A percentile compares a stretch with the other conserved stretches of the same genome.
These are phyloP conservation scores for Pheosia tremula DNA, from an alignment of 2,888 invertebrate species.

Conservation along the genomic window DNA sequence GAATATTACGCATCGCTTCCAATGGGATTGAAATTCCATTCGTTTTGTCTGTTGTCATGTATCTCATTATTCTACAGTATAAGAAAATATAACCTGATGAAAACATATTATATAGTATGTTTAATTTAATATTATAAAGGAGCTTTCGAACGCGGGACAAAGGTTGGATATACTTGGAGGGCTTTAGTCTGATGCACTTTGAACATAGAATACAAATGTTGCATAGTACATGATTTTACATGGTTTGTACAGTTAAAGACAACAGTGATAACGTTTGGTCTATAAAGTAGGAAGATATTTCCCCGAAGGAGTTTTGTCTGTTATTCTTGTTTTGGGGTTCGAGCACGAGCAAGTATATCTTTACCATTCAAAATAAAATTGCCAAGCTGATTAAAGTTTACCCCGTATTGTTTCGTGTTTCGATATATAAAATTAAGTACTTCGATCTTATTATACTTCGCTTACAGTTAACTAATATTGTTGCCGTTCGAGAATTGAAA, in stretches of 20 bases:
- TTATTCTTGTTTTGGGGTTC: conserved; percentile 43
- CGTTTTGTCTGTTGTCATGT: no score
- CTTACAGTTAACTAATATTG: not conserved
- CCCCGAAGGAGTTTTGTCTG: conserved; percentile 41
- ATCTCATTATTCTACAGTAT: not conserved
- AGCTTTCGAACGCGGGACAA: conserved; percentile 19
- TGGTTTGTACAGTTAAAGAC: conserved; percentile 26
- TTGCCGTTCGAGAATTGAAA: not conserved
- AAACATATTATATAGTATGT: conserved; percentile 27
- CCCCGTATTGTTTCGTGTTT: conserved; percentile 27
- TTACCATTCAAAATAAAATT: conserved; percentile 44
- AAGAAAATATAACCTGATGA: conserved; percentile 7
- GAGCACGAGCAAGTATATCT: conserved; percentile 29
- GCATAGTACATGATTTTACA: conserved; percentile 20
- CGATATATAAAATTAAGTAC: conserved; percentile 8
- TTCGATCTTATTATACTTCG: conserved; percentile 8
- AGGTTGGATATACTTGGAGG: conserved; percentile 26
- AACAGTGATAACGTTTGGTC: conserved; percentile 46
- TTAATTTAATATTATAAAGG: conserved; percentile 26
- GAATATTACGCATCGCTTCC: conserved; percentile 2
- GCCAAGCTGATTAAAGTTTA: conserved; percentile 47
- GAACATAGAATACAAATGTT: conserved; percentile 34
- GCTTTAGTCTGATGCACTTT: conserved; percentile 25
- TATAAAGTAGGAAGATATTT: conserved; percentile 42
- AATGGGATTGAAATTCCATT: not conserved